Percentiles rank a stretch among this genome's conserved stretches.
These are phyloP conservation scores for Luffia ferchaultella DNA, from an alignment of 2,888 invertebrate species.

Conservation along the genomic window DNA sequence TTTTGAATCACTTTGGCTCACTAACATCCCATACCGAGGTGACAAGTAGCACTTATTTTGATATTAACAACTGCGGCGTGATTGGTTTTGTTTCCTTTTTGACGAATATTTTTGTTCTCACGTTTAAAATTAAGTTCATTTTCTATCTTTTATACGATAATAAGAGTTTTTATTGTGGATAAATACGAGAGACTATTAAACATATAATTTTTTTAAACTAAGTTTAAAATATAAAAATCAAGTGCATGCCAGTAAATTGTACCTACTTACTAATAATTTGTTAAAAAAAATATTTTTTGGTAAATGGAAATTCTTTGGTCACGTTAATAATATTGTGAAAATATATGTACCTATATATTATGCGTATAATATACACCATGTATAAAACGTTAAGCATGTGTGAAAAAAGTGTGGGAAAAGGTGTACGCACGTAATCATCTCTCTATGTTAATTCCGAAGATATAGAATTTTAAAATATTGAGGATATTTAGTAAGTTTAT, in stretches of 20 bases:
- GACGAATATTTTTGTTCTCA: background rate
- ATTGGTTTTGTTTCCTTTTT: background rate
- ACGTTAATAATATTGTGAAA: too few relatives aligned
- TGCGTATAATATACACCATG: slow-evolving; percentile 28
- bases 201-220: too few relatives aligned
- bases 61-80: background rate
- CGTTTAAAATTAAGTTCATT: background rate
- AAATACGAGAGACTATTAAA: too few relatives aligned
- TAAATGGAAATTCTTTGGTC: too few relatives aligned
- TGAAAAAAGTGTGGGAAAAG: slow-evolving; percentile 30
- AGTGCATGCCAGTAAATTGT: too few relatives aligned
- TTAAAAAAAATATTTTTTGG: too few relatives aligned
- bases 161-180: too few relatives aligned
- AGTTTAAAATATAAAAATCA: too few relatives aligned
- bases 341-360: slow-evolving; percentile 21
- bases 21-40: too few relatives aligned
- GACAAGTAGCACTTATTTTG: slow-evolving; percentile 6
- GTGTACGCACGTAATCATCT: slow-evolving; percentile 16
- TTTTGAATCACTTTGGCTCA: too few relatives aligned
- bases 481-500: too few relatives aligned
- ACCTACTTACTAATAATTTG: too few relatives aligned
- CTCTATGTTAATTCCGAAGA: background rate
- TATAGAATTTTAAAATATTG: background rate
- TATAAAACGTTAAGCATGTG: slow-evolving; percentile 29
- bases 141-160: background rate